Evolutionary conservation across 1,140 invertebrate genomes (phyloP).

Genomic region (Papilio polyxenes): DNA sequence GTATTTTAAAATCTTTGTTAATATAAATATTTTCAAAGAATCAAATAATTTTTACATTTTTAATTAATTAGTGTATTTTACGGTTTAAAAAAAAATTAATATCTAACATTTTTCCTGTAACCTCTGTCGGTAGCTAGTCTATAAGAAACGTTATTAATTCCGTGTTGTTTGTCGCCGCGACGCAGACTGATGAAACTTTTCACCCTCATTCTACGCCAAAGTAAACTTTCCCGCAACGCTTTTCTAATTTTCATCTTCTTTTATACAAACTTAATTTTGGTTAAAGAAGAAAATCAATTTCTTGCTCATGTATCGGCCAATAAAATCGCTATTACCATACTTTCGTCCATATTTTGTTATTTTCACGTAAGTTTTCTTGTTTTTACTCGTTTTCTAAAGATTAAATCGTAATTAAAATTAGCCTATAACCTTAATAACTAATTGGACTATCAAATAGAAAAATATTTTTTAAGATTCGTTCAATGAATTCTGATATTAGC

Average conservation of each 20-base stretch:
- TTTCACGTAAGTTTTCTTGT: no score
- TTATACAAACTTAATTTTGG: neutral
- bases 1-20: no score
- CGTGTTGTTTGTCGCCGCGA: slow-evolving; percentile 40
- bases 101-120: neutral
- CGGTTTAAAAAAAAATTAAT: neutral
- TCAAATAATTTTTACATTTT: no score
- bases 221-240: slow-evolving; percentile 38
- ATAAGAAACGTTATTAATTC: slow-evolving; percentile 43
- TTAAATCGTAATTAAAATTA: neutral
- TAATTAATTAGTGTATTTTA: neutral
- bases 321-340: neutral
- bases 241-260: slow-evolving; percentile 13
- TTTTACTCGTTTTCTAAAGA: neutral
- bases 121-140: slow-evolving; percentile 9
- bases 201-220: slow-evolving; percentile 20
- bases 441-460: neutral
- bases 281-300: neutral
- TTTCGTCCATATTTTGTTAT: no score
- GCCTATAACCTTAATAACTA: neutral
- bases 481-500: neutral
- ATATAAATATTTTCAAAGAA: no score
- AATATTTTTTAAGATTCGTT: neutral
- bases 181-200: slow-evolving; percentile 44
- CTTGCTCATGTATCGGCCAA: neutral